Evolutionary conservation across 1,140 invertebrate genomes (phyloP), one percentile per base, ranked within the genome.

Genomic region (Akabosia matsudoensis): DNA sequence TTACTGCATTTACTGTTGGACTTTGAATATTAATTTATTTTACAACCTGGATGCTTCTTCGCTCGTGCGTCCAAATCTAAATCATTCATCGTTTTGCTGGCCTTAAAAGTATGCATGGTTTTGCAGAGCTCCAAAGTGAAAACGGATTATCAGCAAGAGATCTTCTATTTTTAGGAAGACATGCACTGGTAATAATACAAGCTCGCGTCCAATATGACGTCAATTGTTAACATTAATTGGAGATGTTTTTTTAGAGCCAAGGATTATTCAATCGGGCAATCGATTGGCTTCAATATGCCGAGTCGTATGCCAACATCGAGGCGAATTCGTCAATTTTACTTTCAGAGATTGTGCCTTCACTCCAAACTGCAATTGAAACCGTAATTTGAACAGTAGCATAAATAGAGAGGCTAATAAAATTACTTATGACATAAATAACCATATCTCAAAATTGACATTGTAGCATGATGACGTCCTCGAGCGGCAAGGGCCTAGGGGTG

Each of bases 251-350:
- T 4, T 18, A 72, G 70, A 78, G 61, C 7, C 76, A 81, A 70
- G 81, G 81, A 24, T 67, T 82, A 18, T 82, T 81, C 70, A 34
- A 82, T 71, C 70, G 79, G 28, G 83, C 84, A 0, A 79, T 84
- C 33, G 78, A 83, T 33, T 84, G 84, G 84, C 77, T 84, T 28
- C 78, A 82, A 52, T 79, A 81, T 18, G 83, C 84, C 1, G 30
- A 83, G 33, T 72, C 24, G 1, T 56, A 79, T 52, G 83, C 83
- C 0, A 70, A 77, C 14, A 70, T 51, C 0, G 83, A 84, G 67
- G 74, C 76, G 0, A 84, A 84, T 77, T 34, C 54, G 14, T 82
- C 83, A 3, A 82, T 77, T 22, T 51, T 80, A 0, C 75, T 83
- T 0, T 79, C 80, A 7, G 83, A 84, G 77, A 81, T 84, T 30